Evolutionary conservation across 37 sponge, comb jelly and placozoan species (phyloP).

Genomic region (Axinella damicornis): DNA sequence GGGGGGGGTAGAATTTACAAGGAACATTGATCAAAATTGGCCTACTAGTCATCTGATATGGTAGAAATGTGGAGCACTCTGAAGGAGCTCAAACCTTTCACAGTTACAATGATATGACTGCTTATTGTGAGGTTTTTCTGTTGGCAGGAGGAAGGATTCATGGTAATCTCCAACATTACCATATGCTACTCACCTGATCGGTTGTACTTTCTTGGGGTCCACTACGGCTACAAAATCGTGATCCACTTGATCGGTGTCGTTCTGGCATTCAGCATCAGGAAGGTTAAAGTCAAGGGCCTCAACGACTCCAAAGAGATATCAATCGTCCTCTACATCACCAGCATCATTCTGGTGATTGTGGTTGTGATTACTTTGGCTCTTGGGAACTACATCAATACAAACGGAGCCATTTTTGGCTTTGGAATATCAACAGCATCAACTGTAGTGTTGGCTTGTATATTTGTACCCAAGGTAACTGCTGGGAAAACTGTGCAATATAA

Average conservation of each 20-base stretch:
- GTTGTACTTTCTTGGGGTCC: slow-evolving; percentile 12
- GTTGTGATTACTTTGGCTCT: slow-evolving; percentile 20
- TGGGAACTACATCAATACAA: slow-evolving; percentile 46
- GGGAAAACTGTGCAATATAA: too few species aligned
- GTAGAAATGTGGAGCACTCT: too few species aligned
- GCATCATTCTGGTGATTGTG: slow-evolving; percentile 20
- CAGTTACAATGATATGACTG: too few species aligned
- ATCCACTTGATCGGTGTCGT: slow-evolving; percentile 49
- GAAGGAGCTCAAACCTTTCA: too few species aligned
- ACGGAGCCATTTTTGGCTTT: slow-evolving; percentile 25
- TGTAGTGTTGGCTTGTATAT: slow-evolving; percentile 36
- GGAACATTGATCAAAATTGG: too few species aligned
- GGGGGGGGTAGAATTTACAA: too few species aligned
- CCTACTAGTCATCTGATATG: too few species aligned
- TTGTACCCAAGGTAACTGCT: slow-evolving; percentile 63
- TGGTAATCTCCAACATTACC: neutral
- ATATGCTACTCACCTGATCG: slow-evolving; percentile 22
- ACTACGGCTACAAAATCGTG: slow-evolving; percentile 51
- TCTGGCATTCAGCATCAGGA: slow-evolving; percentile 61
- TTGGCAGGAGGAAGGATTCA: slow-evolving; percentile 23
- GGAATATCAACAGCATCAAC: slow-evolving; percentile 30
- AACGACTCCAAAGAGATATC: slow-evolving; percentile 61
- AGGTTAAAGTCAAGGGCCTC: slow-evolving; percentile 61
- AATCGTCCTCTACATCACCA: slow-evolving; percentile 55
- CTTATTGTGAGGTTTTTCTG: too few species aligned